Conservation (phyloP, 2,888 invertebrate genomes). For the Deilephila porcellus region DNA sequence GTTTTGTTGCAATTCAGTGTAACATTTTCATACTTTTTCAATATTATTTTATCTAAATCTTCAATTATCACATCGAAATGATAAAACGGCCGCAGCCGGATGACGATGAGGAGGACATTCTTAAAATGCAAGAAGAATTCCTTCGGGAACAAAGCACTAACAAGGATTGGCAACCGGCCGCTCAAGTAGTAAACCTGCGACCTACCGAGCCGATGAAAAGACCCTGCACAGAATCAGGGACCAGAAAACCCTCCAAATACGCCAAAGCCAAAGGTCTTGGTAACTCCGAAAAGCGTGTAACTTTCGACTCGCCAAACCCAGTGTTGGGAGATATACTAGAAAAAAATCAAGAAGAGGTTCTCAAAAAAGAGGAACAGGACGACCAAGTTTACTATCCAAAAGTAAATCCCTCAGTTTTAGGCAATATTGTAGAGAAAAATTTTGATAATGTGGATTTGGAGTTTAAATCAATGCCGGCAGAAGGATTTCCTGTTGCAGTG, state of each 20-base stretch:
- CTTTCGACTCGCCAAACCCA: conserved; percentile 49
- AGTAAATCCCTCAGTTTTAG: conserved; percentile 73
- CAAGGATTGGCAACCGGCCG: conserved; percentile 85
- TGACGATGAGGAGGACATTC: conserved; percentile 90
- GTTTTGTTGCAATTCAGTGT: neutral
- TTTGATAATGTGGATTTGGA: conserved; percentile 48
- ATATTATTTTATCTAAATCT: neutral
- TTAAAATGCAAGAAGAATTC: conserved; percentile 90
- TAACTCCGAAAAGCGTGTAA: conserved; percentile 73
- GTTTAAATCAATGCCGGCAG: conserved; percentile 59
- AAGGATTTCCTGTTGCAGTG: conserved; percentile 81
- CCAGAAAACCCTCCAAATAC: conserved; percentile 73
- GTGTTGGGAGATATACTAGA: conserved; percentile 68
- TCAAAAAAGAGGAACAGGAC: conserved; percentile 52
- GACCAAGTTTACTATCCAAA: conserved; percentile 79
- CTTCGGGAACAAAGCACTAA: conserved; percentile 82
- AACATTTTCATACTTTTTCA: neutral
- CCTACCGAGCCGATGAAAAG: conserved; percentile 59
- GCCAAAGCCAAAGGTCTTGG: conserved; percentile 70
- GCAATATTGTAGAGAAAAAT: conserved; percentile 85
- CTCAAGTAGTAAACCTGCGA: conserved; percentile 82
- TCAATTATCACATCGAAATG: conserved; percentile 67
- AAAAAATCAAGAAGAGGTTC: conserved; percentile 55
- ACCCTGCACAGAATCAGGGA: conserved; percentile 42
- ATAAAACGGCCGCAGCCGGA: conserved; percentile 87